Percentiles rank a stretch among this genome's conserved stretches.
These are phyloP conservation scores for Ursus arctos DNA, from an alignment of 2,113 vertebrate genomes.

Conservation along the genomic window DNA sequence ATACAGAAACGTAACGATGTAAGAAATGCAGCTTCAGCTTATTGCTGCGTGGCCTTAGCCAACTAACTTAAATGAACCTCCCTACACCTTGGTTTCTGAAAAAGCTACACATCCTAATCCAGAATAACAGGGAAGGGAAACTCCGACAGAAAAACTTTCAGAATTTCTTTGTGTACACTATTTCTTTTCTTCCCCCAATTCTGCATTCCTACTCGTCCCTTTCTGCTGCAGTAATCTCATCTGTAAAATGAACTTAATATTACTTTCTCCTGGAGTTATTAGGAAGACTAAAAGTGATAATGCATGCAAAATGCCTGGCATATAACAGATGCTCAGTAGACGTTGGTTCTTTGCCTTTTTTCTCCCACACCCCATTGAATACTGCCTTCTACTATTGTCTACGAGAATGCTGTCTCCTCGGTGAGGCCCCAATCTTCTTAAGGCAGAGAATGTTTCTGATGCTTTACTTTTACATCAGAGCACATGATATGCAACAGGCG, in stretches of 20 bases:
- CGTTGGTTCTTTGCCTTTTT: neutral
- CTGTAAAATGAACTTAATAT: conserved; percentile 22
- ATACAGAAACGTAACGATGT: neutral
- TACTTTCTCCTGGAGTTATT: neutral
- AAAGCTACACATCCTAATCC: neutral
- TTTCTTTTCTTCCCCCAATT: conserved; percentile 28
- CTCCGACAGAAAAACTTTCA: neutral
- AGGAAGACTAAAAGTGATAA: neutral
- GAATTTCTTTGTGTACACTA: neutral
- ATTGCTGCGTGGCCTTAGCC: neutral
- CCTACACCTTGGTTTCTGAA: neutral
- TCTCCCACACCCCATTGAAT: neutral
- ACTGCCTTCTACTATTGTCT: neutral
- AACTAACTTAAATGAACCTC: neutral
- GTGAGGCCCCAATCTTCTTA: neutral
- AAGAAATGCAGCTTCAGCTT: neutral
- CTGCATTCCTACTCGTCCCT: neutral
- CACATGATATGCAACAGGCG: neutral
- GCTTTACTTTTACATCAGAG: neutral
- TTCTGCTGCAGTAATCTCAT: conserved; percentile 26
- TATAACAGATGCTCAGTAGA: neutral
- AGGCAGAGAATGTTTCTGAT: conserved; percentile 9
- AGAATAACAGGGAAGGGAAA: neutral
- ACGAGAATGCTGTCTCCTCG: neutral
- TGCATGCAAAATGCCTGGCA: neutral